Conservation (phyloP, 2,113 vertebrate genomes). For the Amphiprion percula region DNA sequence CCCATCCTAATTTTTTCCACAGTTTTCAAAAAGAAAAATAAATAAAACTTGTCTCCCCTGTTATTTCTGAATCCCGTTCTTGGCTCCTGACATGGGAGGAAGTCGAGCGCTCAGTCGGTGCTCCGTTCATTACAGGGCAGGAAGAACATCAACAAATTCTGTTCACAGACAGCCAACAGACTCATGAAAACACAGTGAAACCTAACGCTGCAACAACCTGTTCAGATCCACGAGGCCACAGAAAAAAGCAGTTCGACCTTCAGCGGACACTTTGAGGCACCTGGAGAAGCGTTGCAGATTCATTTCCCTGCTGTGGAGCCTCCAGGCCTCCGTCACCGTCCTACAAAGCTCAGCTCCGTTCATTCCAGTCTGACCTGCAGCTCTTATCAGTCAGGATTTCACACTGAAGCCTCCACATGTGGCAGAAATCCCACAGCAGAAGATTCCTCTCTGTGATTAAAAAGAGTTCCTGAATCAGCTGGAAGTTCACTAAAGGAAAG, state of each 20-base stretch:
- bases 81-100: slow-evolving; percentile 42
- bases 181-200: slow-evolving; percentile 10
- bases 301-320: background rate
- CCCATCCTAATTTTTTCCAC: too few species aligned
- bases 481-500: background rate
- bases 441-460: background rate
- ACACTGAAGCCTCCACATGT: background rate
- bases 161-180: slow-evolving; percentile 2
- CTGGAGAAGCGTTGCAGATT: background rate
- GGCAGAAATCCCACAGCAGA: background rate
- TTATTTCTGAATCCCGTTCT: slow-evolving; percentile 47
- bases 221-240: too few species aligned
- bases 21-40: background rate
- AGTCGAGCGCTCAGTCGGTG: slow-evolving; percentile 42
- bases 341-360: slow-evolving; percentile 29
- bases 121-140: slow-evolving; percentile 58
- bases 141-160: slow-evolving; percentile 51
- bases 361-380: slow-evolving; percentile 10
- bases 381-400: slow-evolving; percentile 9
- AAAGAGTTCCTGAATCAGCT: background rate
- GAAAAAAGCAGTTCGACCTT: background rate
- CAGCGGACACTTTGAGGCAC: too few species aligned
- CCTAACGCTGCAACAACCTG: background rate
- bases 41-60: background rate
- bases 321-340: background rate